Base-by-base conservation (phyloP, 2,888 invertebrate species). In the Fabriciana adippe region DNA sequence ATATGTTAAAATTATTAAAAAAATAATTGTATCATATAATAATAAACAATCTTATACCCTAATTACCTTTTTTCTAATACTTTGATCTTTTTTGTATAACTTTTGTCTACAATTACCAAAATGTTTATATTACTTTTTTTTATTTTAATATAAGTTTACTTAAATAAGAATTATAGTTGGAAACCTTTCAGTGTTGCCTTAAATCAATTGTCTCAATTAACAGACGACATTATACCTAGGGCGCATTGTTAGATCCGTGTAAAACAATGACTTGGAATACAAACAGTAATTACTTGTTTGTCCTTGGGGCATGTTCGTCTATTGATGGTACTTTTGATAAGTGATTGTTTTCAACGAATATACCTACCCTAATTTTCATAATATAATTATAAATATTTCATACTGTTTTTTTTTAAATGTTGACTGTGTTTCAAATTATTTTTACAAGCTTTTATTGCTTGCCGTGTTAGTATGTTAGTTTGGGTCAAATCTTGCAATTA, bases 191-290 rank as follows among this genome's bases (percentile, higher is more conserved):
- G 45, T 65, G 62, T 55, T 61, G 56, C 55, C 65, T 65, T 68
- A 63, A 66, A 70, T 66, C 70, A 70, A 70, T 70, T 68, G 70
- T 69, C 53, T 67, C 76, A 79, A 83, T 84, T 81, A 83, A 74
- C 76, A 77, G 76, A 81, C 80, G 77, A 81, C 80, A 80, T 81
- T 79, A 75, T 76, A 80, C 77, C 76, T 75, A 78, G 79, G 79
- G 74, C 76, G 73, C 76, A 77, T 80, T 80, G 79, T 79, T 78
- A 70, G 73, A 69, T 73, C 71, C 71, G 69, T 76, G 70, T 68
- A 71, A 75, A 76, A 77, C 73, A 74, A 72, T 76, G 71, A 74
- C 66, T 73, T 68, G 55, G 57, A 53, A 66, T 69, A 68, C 64
- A 70, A 64, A 68, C 68, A 66, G 68, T 67, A 68, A 71, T 74